Percentiles rank a stretch among this genome's conserved stretches.
These are phyloP conservation scores for Leucophenga montana DNA, from an alignment of 2,888 invertebrate species.

Conservation along the genomic window DNA sequence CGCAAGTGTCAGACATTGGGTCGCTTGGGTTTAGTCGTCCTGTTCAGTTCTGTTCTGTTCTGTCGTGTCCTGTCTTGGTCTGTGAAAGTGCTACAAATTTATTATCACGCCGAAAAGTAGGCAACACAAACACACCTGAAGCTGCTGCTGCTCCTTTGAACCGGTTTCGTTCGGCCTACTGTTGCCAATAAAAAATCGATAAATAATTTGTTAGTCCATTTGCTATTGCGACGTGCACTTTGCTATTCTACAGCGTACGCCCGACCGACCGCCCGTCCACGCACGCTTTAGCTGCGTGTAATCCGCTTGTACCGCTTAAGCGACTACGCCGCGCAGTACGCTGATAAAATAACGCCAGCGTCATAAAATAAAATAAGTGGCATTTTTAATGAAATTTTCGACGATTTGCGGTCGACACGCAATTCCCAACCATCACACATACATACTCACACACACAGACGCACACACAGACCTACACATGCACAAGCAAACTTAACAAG, in stretches of 20 bases:
- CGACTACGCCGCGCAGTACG: slow-evolving; percentile 1
- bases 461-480: too few relatives aligned
- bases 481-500: too few relatives aligned
- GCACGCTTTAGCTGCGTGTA: too few relatives aligned
- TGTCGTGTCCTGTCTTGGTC: background rate
- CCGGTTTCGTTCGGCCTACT: background rate
- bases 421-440: slow-evolving; percentile 31
- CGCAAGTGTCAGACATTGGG: background rate
- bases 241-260: background rate
- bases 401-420: slow-evolving; percentile 42
- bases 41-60: too few relatives aligned
- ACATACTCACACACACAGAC: too few relatives aligned
- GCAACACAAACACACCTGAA: slow-evolving; percentile 9
- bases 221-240: slow-evolving; percentile 28
- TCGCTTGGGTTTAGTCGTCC: background rate
- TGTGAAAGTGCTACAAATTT: slow-evolving; percentile 1
- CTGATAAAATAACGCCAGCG: background rate
- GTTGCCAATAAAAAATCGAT: slow-evolving; percentile 50
- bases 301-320: too few relatives aligned
- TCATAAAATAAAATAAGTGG: slow-evolving; percentile 44
- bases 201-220: slow-evolving; percentile 56
- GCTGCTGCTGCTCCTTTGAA: background rate
- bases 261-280: too few relatives aligned
- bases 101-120: background rate
- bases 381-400: slow-evolving; percentile 46